phyloP scores from a whole-genome alignment of 2,888 invertebrate genomes.

The Trachelus tabidus region DNA sequence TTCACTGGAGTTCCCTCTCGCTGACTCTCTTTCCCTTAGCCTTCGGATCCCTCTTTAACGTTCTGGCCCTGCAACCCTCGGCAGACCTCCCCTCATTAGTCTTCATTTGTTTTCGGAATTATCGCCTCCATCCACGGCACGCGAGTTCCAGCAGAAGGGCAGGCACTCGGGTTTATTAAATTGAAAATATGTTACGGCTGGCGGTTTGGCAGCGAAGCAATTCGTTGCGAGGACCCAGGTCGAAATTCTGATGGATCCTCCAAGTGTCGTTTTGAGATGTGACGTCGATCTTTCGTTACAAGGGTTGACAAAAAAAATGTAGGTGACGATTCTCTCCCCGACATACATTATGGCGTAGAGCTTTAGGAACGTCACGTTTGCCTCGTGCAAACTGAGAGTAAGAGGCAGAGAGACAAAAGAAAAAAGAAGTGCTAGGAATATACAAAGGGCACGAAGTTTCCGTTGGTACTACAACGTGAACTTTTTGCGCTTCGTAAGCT shows the following conservation, averaged over 20 bases:
- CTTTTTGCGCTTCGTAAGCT: slow-evolving; percentile 35
- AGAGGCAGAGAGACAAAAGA: not conserved
- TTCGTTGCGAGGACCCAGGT: not conserved
- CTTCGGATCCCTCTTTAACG: slow-evolving; percentile 15
- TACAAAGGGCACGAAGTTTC: not conserved
- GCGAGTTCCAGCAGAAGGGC: slow-evolving; percentile 15
- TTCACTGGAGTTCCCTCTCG: slow-evolving; percentile 25
- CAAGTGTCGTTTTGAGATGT: not conserved
- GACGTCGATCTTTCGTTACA: not conserved
- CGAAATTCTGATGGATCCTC: not conserved
- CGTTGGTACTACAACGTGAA: not conserved
- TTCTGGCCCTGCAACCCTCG: slow-evolving; percentile 33
- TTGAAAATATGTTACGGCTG: slow-evolving; percentile 55
- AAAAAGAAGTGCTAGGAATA: not conserved
- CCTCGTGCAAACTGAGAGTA: not conserved
- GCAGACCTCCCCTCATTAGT: slow-evolving; percentile 63
- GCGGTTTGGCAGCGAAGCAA: not conserved
- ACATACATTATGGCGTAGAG: not conserved
- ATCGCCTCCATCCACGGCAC: slow-evolving; percentile 49
- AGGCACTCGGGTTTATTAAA: slow-evolving; percentile 50
- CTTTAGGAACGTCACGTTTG: not conserved
- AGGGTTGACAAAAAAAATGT: not conserved
- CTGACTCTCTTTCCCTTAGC: slow-evolving; percentile 28
- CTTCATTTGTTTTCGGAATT: slow-evolving; percentile 67
- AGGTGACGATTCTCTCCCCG: not conserved